Percentiles rank a stretch among this genome's conserved stretches.
Conservation (phyloP, 2,888 invertebrate genomes). For the Drosophila lacicola region DNA sequence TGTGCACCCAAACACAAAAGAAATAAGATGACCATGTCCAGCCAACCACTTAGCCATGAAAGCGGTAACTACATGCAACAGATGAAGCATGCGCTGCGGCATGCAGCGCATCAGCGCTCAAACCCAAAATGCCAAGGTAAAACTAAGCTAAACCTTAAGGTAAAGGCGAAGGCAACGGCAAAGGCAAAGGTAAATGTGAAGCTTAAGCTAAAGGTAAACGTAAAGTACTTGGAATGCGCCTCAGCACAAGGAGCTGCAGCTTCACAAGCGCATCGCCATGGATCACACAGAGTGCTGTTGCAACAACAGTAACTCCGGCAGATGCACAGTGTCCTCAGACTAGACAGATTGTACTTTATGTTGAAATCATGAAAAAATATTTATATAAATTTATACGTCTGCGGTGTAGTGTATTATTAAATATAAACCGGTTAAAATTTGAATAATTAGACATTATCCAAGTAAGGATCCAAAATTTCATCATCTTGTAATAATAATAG, state of each 20-base stretch:
- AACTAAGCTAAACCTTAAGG: slow-evolving; percentile 56
- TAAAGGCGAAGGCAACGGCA: slow-evolving; percentile 43
- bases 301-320: slow-evolving; percentile 32
- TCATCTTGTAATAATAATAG: too few relatives aligned
- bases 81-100: slow-evolving; percentile 79
- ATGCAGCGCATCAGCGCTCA: slow-evolving; percentile 66
- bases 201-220: slow-evolving; percentile 36
- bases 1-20: slow-evolving; percentile 63
- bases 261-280: slow-evolving; percentile 63
- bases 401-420: too few relatives aligned
- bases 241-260: slow-evolving; percentile 57
- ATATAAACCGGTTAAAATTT: too few relatives aligned
- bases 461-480: too few relatives aligned
- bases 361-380: background rate
- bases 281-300: slow-evolving; percentile 70
- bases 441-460: too few relatives aligned
- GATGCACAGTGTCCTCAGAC: slow-evolving; percentile 25
- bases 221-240: slow-evolving; percentile 73
- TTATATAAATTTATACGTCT: background rate
- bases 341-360: background rate
- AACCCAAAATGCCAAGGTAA: slow-evolving; percentile 64
- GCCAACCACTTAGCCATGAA: slow-evolving; percentile 80
- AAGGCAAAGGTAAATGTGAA: slow-evolving; percentile 35
- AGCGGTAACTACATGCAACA: slow-evolving; percentile 81
- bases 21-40: slow-evolving; percentile 75